Evolutionary conservation across 2,797 vertebrate species (phyloP), one percentile per base, ranked within the genome.

Genomic region (Alauda arvensis): DNA sequence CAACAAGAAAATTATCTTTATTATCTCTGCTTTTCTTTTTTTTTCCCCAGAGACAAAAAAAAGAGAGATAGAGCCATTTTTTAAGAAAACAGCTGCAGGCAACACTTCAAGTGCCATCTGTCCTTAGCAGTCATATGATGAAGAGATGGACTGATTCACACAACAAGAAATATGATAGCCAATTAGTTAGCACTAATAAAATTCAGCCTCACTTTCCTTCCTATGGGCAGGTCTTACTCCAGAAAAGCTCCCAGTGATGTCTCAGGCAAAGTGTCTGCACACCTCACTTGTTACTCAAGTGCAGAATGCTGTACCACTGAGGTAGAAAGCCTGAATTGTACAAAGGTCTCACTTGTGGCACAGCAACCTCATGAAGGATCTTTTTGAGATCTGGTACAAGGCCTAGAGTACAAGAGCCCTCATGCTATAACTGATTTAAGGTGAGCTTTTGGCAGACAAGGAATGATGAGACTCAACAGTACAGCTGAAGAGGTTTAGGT

Each of bases 61-160:
- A n/a, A n/a, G n/a, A 90, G 63, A 93, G 92, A 88, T 55, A 87
- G 16, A 94, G 81, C 25, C 67, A 85, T 67, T 89, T 95, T 94
- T 87, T 91, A 86, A 94, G 77, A 95, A 93, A 94, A 77, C 84
- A 87, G 60, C 90, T 86, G 60, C 69, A 91, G 87, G 83, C 90
- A 88, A 83, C 85, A 81, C 52, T 82, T 86, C 81, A 91, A 91
- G 94, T 88, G 87, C 87, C 91, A 95, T 90, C 92, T 96, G 92
- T 79, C 82, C 48, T 81, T 77, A 55, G 72, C 66, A 59, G 72
- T 60, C 87, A 83, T 48, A 65, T 21, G 34, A 82, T 82, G 77
- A 63, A 77, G 69, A 95, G 85, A 91, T 68, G 26, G 88, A 72
- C 51, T 23, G n/a, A 88, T 89, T 92, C 72, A 42, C 87, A 45